phyloP scores from a whole-genome alignment of 2,888 invertebrate species.

The Cephus pulcher region DNA sequence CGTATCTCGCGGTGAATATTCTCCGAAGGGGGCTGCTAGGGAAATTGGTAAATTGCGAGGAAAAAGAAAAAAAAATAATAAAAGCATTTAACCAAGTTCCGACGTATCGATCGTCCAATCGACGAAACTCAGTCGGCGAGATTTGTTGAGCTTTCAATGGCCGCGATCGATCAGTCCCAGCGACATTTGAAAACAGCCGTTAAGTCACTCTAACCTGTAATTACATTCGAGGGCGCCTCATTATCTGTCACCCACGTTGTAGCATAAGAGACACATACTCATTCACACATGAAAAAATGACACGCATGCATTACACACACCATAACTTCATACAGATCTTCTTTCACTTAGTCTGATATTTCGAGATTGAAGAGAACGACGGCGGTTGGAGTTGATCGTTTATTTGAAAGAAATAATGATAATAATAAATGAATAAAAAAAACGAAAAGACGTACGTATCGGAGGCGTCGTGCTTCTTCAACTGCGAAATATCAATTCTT shows the following conservation, averaged over 20 bases:
- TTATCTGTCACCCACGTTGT: background rate
- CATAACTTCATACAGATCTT: slow-evolving; percentile 34
- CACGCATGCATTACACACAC: slow-evolving; percentile 8
- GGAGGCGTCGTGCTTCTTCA: slow-evolving; percentile 37
- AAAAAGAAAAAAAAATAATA: too few relatives aligned
- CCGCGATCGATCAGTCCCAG: background rate
- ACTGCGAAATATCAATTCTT: slow-evolving; percentile 50
- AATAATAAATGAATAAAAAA: background rate
- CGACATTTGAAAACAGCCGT: background rate
- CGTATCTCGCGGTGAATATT: background rate
- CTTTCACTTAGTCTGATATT: slow-evolving; percentile 38
- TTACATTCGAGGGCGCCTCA: background rate
- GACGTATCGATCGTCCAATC: background rate
- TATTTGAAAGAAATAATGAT: background rate
- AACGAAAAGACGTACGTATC: background rate
- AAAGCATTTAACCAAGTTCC: background rate
- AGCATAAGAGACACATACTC: background rate
- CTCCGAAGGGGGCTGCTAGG: too few relatives aligned
- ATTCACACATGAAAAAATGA: background rate
- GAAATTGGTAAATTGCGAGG: too few relatives aligned
- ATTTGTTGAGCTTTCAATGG: background rate
- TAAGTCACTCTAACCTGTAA: background rate
- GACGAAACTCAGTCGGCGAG: background rate
- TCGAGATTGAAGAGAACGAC: slow-evolving; percentile 37
- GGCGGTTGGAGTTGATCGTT: background rate